A percentile compares a stretch with the other conserved stretches of the same genome.
These are phyloP conservation scores for Gambusia yucatana DNA, from an alignment of 2,797 vertebrate genomes.

Conservation along the genomic window DNA sequence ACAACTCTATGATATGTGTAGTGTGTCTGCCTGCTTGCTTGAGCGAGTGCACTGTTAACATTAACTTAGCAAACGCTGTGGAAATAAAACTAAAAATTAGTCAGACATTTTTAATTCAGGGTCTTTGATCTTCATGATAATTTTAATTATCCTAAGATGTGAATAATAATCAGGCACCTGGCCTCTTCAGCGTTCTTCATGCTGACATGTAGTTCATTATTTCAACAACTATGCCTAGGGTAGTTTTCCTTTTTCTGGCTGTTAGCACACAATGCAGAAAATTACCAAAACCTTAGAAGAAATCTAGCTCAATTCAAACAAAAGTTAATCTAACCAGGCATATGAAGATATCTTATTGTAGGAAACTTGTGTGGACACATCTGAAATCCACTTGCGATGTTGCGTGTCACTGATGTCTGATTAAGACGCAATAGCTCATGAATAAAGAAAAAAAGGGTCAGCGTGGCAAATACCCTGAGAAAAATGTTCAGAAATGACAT, in stretches of 20 bases:
- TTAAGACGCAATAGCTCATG: background rate
- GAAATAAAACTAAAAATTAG: background rate
- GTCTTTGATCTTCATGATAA: conserved; percentile 5
- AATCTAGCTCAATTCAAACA: background rate
- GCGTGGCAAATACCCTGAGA: background rate
- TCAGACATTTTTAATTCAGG: background rate
- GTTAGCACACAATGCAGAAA: background rate
- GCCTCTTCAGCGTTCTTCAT: background rate
- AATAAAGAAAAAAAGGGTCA: background rate
- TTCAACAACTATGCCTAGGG: background rate
- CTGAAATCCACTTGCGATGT: background rate
- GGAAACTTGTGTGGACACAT: background rate
- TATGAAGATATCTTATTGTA: background rate
- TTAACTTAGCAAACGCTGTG: background rate
- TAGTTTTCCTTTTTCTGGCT: background rate
- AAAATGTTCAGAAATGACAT: background rate
- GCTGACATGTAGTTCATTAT: background rate
- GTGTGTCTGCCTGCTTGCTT: background rate
- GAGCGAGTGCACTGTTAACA: background rate
- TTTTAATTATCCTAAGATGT: conserved; percentile 5
- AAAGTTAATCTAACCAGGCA: background rate
- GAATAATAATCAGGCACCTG: conserved; percentile 9
- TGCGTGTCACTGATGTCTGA: background rate
- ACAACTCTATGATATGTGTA: background rate
- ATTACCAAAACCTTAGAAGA: background rate